These are phyloP conservation scores for Agelas oroides DNA, from an alignment of 37 sponge, comb jelly and placozoan species.

Conservation along the genomic window DNA sequence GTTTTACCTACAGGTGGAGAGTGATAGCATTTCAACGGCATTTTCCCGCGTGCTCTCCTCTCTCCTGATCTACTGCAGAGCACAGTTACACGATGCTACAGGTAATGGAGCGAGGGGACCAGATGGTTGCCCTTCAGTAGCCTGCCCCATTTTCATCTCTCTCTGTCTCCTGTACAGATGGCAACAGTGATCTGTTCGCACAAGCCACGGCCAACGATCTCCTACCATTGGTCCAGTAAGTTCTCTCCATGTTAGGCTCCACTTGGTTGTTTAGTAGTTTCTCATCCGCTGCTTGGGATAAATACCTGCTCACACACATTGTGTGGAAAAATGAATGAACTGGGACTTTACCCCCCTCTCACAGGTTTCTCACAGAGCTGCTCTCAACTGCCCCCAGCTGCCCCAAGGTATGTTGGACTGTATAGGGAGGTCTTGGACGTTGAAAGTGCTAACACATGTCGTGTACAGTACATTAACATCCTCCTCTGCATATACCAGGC, in stretches of 20 bases:
- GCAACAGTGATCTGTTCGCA: constrained; percentile 9
- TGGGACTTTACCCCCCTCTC: too few species aligned
- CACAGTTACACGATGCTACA: not conserved
- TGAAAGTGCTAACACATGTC: too few species aligned
- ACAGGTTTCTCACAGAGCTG: constrained; percentile 16
- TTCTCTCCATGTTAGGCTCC: not conserved
- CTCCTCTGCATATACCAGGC: too few species aligned
- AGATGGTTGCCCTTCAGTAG: too few species aligned
- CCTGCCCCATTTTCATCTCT: not conserved
- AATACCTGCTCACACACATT: too few species aligned
- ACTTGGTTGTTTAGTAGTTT: too few species aligned
- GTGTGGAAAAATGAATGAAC: too few species aligned
- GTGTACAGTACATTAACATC: too few species aligned
- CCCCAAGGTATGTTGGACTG: too few species aligned
- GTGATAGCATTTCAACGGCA: constrained; percentile 1
- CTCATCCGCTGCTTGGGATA: too few species aligned
- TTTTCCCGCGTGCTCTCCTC: not conserved
- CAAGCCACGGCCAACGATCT: not conserved
- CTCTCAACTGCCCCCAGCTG: not conserved
- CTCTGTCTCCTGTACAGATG: not conserved
- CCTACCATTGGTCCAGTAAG: not conserved
- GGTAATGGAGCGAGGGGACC: too few species aligned
- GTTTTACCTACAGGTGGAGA: not conserved
- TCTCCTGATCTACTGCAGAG: constrained; percentile 22
- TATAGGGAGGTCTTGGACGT: too few species aligned